Percentiles rank a stretch among this genome's conserved stretches.
These are phyloP conservation scores for Oikopleura albicans DNA, from an alignment of 23 tunicate species.

Conservation along the genomic window DNA sequence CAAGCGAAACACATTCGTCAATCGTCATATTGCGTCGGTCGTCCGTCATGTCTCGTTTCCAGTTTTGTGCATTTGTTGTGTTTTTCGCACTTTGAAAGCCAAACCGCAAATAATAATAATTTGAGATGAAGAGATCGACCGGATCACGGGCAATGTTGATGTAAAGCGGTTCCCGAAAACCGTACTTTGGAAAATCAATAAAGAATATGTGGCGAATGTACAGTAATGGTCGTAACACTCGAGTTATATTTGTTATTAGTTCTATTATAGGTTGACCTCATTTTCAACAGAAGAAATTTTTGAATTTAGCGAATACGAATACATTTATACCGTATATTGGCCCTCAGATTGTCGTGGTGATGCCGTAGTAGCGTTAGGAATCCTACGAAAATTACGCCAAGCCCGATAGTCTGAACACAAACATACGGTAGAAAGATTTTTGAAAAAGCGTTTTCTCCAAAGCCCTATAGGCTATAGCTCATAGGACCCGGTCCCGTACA, in stretches of 20 bases:
- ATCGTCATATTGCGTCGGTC: background rate
- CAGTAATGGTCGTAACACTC: slow-evolving; percentile 23
- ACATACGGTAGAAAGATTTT: no score
- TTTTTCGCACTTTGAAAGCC: slow-evolving; percentile 21
- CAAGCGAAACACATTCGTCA: background rate
- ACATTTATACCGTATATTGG: no score
- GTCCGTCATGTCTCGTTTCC: background rate
- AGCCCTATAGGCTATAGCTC: no score
- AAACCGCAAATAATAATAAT: slow-evolving; percentile 68
- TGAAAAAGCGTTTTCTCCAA: no score
- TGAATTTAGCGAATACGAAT: no score
- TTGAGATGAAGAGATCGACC: slow-evolving; percentile 54
- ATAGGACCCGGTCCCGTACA: no score
- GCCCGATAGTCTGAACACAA: no score
- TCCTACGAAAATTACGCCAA: no score
- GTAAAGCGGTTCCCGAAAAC: slow-evolving; percentile 36
- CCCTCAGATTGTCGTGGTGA: no score
- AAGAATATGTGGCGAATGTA: slow-evolving; percentile 77
- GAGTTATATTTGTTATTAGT: background rate
- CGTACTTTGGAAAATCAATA: slow-evolving; percentile 59
- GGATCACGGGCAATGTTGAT: slow-evolving; percentile 88
- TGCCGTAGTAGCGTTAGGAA: no score
- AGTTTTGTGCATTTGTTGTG: background rate
- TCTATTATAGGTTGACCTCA: background rate
- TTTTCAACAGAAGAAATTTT: background rate